These are phyloP conservation scores for Apotomis turbidana DNA, from an alignment of 2,888 invertebrate species.

Conservation along the genomic window DNA sequence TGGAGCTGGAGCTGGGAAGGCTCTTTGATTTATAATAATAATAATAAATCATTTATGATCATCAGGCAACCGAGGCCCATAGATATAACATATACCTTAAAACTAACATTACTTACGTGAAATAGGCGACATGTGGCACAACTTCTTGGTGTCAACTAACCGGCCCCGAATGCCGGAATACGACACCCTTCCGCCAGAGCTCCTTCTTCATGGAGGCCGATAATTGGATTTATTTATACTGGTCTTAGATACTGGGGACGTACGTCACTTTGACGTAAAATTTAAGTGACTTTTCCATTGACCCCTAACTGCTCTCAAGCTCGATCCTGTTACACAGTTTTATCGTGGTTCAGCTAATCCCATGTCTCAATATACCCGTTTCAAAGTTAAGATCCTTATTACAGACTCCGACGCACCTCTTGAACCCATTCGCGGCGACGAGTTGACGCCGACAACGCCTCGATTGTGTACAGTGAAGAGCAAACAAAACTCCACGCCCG, in stretches of 20 bases:
- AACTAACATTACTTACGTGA: too few relatives aligned
- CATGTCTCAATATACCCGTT: neutral
- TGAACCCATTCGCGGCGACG: slow-evolving; percentile 9
- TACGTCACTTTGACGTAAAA: neutral
- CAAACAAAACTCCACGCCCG: slow-evolving; percentile 11
- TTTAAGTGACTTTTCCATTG: slow-evolving; percentile 9
- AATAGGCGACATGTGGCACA: too few relatives aligned
- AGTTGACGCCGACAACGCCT: slow-evolving; percentile 15
- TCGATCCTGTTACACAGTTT: neutral
- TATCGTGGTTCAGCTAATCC: neutral
- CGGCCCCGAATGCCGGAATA: too few relatives aligned
- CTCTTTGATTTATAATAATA: too few relatives aligned
- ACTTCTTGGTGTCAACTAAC: too few relatives aligned
- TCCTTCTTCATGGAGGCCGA: too few relatives aligned
- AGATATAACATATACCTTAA: too few relatives aligned
- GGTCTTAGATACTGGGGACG: neutral
- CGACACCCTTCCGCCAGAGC: too few relatives aligned
- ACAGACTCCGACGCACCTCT: slow-evolving; percentile 5
- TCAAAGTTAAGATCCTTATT: neutral
- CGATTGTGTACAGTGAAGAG: slow-evolving; percentile 10
- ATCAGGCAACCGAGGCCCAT: too few relatives aligned
- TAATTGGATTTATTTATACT: too few relatives aligned
- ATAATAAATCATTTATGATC: too few relatives aligned
- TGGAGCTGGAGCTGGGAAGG: neutral
- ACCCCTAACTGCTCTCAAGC: slow-evolving; percentile 16